phyloP scores from a whole-genome alignment of 2,888 invertebrate species.

The Noctua janthina region DNA sequence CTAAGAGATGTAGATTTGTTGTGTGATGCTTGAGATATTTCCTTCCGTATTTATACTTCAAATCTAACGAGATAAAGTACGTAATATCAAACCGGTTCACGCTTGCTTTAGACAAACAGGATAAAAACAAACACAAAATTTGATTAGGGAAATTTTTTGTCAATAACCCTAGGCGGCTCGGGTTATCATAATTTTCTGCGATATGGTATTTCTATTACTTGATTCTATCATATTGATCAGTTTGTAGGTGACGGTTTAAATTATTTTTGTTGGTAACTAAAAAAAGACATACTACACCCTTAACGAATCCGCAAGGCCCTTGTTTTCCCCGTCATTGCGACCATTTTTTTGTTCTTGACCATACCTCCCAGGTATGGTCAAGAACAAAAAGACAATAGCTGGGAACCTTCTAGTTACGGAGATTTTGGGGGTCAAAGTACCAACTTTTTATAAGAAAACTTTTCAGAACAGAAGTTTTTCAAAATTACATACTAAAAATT shows the following conservation, averaged over 20 bases:
- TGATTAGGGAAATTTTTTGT: background rate
- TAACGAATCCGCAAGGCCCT: too few species aligned
- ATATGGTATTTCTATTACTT: background rate
- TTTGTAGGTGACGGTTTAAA: background rate
- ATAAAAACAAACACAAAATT: background rate
- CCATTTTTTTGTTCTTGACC: too few species aligned
- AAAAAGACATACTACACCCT: background rate
- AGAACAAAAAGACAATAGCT: too few species aligned
- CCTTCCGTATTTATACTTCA: background rate
- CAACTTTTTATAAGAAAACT: too few species aligned
- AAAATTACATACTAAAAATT: too few species aligned
- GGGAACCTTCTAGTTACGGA: too few species aligned
- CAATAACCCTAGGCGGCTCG: background rate
- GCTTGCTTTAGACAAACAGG: background rate
- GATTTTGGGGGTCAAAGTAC: too few species aligned
- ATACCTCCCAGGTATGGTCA: too few species aligned
- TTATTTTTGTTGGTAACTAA: background rate
- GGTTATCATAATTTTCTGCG: background rate
- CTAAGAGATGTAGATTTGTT: background rate
- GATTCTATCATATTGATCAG: background rate
- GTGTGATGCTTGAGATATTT: background rate
- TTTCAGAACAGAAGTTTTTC: too few species aligned
- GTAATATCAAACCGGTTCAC: background rate
- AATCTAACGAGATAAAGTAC: background rate
- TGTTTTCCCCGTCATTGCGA: too few species aligned